Evolutionary conservation across 92 coral and sea anemone genomes (phyloP), one percentile per base, ranked within the genome.

Genomic region (Muricea muricata): DNA sequence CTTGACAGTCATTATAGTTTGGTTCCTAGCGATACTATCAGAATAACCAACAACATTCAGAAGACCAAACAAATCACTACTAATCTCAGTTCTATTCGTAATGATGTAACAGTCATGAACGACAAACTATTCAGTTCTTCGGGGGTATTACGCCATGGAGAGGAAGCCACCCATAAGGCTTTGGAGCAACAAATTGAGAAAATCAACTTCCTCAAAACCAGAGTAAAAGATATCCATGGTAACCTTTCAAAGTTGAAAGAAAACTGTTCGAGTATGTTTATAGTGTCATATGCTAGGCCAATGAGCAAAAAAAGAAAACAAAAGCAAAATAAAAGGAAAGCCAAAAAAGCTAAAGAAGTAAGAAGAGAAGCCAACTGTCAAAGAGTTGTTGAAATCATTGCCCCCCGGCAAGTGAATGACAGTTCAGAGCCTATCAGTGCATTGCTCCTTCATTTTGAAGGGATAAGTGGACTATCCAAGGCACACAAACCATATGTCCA

Each of bases 201-300:
- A 45, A 65, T 65, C 46, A 65, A 1, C 30, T 26, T 81, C 66
- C 65, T 81, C 77, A 32, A 81, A 21, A 81, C 42, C 58, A 81
- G 66, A 81, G 72, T 81, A 46, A 81, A 65, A 24, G 46, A 81
- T 6, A 23, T 57, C 15, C 12, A 24, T 46, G n/a, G 13, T 23
- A 32, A 75, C 23, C 81, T 88, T 46, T 41, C 23, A 46, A 75
- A 75, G 21, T 66, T 76, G 82, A 74, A 82, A 67, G 83, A 56
- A 83, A 87, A 82, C 41, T 83, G 72, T 18, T 10, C 90, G n/a
- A 29, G 85, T 40, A 87, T 90, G 56, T 90, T 90, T 76, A 75
- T 65, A 73, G 83, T 50, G 28, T 42, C 81, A 3, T 85, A 70
- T 46, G 56, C 54, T 69, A 89, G 73, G 87, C 84, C 84, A 82